A percentile compares a stretch with the other conserved stretches of the same genome.
Evolutionary conservation across 2,888 invertebrate species (phyloP).

Genomic region (Lamproptera curius): DNA sequence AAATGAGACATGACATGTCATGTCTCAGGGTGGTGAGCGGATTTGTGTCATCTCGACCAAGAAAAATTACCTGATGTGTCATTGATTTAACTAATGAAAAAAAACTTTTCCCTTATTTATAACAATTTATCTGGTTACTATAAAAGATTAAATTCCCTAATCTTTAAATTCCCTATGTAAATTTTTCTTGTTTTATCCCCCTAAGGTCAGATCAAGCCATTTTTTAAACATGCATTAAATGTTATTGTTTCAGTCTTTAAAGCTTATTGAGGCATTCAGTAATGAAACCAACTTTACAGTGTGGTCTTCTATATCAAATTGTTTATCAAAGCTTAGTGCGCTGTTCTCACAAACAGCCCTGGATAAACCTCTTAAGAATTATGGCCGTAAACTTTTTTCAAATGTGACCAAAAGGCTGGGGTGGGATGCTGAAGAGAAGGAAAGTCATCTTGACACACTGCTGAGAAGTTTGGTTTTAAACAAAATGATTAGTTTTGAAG

Average conservation of each 20-base stretch:
- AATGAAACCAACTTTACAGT: slow-evolving; percentile 95
- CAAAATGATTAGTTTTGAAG: slow-evolving; percentile 89
- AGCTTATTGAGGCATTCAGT: slow-evolving; percentile 90
- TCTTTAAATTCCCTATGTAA: too few species aligned
- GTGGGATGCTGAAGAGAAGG: slow-evolving; percentile 90
- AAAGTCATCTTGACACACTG: slow-evolving; percentile 92
- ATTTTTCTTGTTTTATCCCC: too few species aligned
- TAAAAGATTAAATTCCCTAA: too few species aligned
- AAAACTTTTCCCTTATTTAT: too few species aligned
- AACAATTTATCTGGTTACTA: too few species aligned
- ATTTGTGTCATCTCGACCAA: too few species aligned
- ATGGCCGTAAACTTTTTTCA: slow-evolving; percentile 84
- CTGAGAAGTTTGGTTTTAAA: slow-evolving; percentile 90
- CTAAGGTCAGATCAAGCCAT: too few species aligned
- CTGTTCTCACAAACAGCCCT: slow-evolving; percentile 89
- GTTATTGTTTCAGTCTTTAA: slow-evolving; percentile 72
- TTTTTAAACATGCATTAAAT: background rate
- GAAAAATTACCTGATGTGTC: too few species aligned
- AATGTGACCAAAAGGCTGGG: slow-evolving; percentile 86
- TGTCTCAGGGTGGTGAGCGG: too few species aligned
- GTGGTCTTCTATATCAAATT: slow-evolving; percentile 91
- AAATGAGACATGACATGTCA: too few species aligned
- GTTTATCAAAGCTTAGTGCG: slow-evolving; percentile 85
- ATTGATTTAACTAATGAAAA: too few species aligned
- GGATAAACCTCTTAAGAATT: slow-evolving; percentile 84